These are phyloP conservation scores for Pantelozetes paolii DNA, from an alignment of 2,888 invertebrate species.

Conservation along the genomic window DNA sequence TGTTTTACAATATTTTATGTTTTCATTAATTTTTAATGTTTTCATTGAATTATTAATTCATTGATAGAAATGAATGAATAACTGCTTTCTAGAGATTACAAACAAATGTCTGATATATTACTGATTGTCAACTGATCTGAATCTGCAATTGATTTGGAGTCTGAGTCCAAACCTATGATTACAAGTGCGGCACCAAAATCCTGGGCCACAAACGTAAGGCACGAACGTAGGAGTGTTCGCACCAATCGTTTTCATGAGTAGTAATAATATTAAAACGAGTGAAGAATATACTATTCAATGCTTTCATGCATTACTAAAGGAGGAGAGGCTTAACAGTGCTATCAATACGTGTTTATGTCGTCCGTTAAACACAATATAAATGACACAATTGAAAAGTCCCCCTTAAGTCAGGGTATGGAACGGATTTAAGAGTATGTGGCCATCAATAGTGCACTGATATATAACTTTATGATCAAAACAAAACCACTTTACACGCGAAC, in stretches of 20 bases:
- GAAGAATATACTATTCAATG: background rate
- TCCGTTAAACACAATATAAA: constrained; percentile 14
- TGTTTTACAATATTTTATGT: too few relatives aligned
- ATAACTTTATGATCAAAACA: background rate
- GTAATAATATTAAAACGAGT: background rate
- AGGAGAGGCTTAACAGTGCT: constrained; percentile 7
- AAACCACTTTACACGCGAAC: background rate
- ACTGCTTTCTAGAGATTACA: background rate
- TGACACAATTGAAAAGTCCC: background rate
- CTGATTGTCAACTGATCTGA: background rate
- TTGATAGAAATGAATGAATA: background rate
- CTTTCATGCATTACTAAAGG: constrained; percentile 5
- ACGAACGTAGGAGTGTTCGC: constrained; percentile 2
- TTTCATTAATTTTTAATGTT: too few relatives aligned
- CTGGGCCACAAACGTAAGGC: background rate
- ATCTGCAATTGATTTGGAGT: background rate
- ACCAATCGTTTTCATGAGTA: background rate
- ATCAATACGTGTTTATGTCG: constrained; percentile 7
- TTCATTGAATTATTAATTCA: too few relatives aligned
- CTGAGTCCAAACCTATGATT: background rate
- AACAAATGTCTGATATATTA: background rate
- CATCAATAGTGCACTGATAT: background rate
- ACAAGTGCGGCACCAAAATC: background rate
- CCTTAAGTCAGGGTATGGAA: background rate
- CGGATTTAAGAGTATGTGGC: background rate